Conservation (phyloP, 2,797 vertebrate species). For the Trematomus bernacchii region DNA sequence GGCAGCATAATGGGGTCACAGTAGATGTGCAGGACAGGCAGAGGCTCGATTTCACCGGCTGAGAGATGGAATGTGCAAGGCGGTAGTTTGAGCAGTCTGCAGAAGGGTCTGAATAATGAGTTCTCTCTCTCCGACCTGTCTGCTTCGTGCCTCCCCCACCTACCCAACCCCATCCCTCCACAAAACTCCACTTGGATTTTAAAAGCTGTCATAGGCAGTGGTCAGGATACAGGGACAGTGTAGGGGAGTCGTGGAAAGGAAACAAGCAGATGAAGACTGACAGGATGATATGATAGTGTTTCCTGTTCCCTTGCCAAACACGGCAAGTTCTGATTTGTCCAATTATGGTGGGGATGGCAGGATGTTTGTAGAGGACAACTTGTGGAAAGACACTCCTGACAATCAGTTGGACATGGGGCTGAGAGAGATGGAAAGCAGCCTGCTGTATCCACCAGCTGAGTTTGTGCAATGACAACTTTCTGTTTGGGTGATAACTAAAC, state of each 20-base stretch:
- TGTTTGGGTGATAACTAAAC: constrained; percentile 31
- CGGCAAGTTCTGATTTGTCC: constrained; percentile 53
- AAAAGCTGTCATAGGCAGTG: constrained; percentile 83
- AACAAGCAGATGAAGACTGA: constrained; percentile 57
- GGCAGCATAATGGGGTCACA: constrained; percentile 78
- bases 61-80: constrained; percentile 71
- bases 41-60: constrained; percentile 71
- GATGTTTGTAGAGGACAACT: constrained; percentile 35
- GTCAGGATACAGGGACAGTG: constrained; percentile 43
- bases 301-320: constrained; percentile 43
- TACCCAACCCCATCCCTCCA: not conserved
- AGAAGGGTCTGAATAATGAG: constrained; percentile 81
- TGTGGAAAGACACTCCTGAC: constrained; percentile 23
- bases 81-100: constrained; percentile 48
- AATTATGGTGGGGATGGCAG: constrained; percentile 57
- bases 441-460: constrained; percentile 23
- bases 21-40: constrained; percentile 72
- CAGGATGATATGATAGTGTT: constrained; percentile 51
- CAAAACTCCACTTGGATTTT: constrained; percentile 89
- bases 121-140: constrained; percentile 61
- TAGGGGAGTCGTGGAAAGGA: constrained; percentile 36
- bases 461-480: constrained; percentile 34
- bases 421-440: constrained; percentile 6
- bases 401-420: not conserved
- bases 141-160: constrained; percentile 79